These are phyloP conservation scores for Lasioglossum pauxillum DNA, from an alignment of 2,888 invertebrate genomes.

Conservation along the genomic window DNA sequence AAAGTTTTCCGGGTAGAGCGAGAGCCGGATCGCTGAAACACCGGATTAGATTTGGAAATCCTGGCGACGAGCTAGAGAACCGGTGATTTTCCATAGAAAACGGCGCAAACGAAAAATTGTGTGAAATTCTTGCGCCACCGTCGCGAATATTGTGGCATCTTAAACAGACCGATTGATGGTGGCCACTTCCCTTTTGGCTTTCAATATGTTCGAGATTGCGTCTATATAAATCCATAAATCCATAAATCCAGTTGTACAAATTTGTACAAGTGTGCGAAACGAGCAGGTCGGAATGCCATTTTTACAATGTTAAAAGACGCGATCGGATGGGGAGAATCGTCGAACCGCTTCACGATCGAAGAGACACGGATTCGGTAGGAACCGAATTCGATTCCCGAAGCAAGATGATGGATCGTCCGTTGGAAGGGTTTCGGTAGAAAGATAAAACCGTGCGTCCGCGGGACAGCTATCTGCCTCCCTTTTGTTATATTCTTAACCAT, in stretches of 20 bases:
- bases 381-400: neutral
- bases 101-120: neutral
- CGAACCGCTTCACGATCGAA: neutral
- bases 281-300: neutral
- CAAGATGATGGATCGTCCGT: constrained; percentile 6
- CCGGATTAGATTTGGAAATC: neutral
- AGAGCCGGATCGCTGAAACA: neutral
- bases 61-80: neutral
- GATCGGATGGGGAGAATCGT: neutral
- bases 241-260: neutral
- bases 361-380: neutral
- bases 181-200: neutral
- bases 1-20: neutral
- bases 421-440: neutral
- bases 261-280: neutral
- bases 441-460: neutral
- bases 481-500: constrained; percentile 1
- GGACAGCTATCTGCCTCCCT: neutral
- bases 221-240: no score
- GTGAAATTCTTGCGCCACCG: neutral
- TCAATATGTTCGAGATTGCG: neutral
- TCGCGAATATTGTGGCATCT: neutral
- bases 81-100: neutral
- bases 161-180: neutral
- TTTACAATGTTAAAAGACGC: neutral